These are phyloP conservation scores for Spialia ferax DNA, from an alignment of 2,888 invertebrate genomes.

Conservation along the genomic window DNA sequence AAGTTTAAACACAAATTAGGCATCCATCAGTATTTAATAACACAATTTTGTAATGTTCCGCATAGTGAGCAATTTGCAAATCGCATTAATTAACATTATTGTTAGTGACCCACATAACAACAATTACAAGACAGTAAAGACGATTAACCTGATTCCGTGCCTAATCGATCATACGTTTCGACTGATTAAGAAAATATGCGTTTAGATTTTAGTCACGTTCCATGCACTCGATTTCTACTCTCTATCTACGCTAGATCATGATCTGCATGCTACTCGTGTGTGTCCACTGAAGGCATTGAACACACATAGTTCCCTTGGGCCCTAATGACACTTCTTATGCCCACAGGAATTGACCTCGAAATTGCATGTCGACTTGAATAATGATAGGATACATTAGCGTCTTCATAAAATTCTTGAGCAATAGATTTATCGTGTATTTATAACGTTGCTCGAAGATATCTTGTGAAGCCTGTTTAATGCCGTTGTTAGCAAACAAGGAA, in stretches of 20 bases:
- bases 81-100: slow-evolving; percentile 14
- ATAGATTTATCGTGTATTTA: slow-evolving; percentile 22
- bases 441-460: no score
- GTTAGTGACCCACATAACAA: slow-evolving; percentile 21
- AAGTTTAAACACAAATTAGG: not conserved
- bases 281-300: slow-evolving; percentile 32
- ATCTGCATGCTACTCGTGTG: slow-evolving; percentile 31
- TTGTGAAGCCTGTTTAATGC: slow-evolving; percentile 21
- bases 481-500: slow-evolving; percentile 26
- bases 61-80: slow-evolving; percentile 7
- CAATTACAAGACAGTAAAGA: slow-evolving; percentile 17
- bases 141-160: slow-evolving; percentile 31
- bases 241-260: slow-evolving; percentile 21
- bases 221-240: slow-evolving; percentile 39
- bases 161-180: slow-evolving; percentile 37
- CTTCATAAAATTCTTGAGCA: slow-evolving; percentile 28
- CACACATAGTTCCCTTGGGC: slow-evolving; percentile 29
- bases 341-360: slow-evolving; percentile 40
- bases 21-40: not conserved
- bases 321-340: slow-evolving; percentile 38
- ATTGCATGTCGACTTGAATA: slow-evolving; percentile 37
- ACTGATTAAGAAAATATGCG: slow-evolving; percentile 28
- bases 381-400: slow-evolving; percentile 35
- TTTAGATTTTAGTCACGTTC: slow-evolving; percentile 39
- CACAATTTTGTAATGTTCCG: not conserved